phyloP scores from a whole-genome alignment of 2,113 vertebrate species.

The Ameiurus melas region DNA sequence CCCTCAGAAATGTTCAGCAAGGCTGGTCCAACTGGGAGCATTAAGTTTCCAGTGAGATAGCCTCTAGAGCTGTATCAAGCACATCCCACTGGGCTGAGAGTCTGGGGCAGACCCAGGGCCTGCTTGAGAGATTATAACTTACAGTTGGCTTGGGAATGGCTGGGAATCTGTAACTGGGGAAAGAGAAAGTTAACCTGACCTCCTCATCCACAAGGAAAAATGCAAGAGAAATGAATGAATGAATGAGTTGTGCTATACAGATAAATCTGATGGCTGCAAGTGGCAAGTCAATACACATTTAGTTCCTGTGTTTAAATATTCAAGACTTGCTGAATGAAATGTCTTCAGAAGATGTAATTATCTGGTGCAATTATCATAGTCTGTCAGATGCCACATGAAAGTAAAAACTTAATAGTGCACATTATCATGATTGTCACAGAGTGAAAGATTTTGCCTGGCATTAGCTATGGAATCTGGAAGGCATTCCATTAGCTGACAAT shows the following conservation, averaged over 20 bases:
- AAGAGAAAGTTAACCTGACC: background rate
- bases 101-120: background rate
- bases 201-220: background rate
- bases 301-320: background rate
- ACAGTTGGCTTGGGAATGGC: background rate
- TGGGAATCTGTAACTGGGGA: background rate
- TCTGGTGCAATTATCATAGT: background rate
- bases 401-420: background rate
- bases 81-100: background rate
- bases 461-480: background rate
- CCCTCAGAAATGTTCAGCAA: background rate
- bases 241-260: background rate
- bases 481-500: too few relatives aligned
- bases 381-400: background rate
- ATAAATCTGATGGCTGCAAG: background rate
- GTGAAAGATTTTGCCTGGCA: background rate
- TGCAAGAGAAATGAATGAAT: background rate
- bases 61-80: background rate
- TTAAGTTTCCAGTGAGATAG: background rate
- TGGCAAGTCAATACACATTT: too few relatives aligned
- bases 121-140: background rate
- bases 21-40: background rate
- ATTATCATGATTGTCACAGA: background rate
- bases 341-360: conserved; percentile 3
- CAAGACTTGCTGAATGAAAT: background rate